Base-by-base conservation (phyloP, 1,140 invertebrate genomes). In the Phocides pigmalion region DNA sequence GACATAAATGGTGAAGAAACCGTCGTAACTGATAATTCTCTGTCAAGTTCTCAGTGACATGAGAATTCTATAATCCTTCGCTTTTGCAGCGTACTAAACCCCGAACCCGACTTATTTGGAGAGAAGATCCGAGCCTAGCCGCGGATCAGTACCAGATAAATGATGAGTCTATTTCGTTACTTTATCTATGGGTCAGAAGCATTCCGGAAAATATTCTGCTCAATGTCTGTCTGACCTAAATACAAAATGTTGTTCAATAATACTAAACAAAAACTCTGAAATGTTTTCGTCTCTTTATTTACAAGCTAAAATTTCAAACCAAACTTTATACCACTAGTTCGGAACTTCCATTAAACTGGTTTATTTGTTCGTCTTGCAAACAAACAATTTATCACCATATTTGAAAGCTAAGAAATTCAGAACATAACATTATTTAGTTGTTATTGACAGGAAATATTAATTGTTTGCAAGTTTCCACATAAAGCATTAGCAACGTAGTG, bases 211-310 rank as follows among this genome's bases (percentile, higher is more conserved):
- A 47, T 11, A 2, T 15, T 22, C 15, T 47, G 32, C 8, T 35
- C 35, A 51, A 51, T n/a, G 28, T 15, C 49, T 16, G 12, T 51
- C 17, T 53, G 32, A 39, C 50, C 50, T 20, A 53, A 39, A 53
- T 53, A 53, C 16, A 39, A 28, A 25, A 12, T 53, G 16, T 39
- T 37, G 12, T 53, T 53, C 32, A 20, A 39, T 53, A 53, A 12
- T 0, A 44, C 20, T 44, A 32, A 51, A 17, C 32, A 53, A 39
- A 37, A 53, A 17, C 14, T 39, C 15, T 19, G 15, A 20, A 39
- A 39, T 17, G 3, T n/a, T 53, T 37, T 17, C 15, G 16, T 37
- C 16, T 32, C 50, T 53, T 20, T 39, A 53, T 37, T 53, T 35
- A 53, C 46, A 15, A 9, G 12, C 6, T 47, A 25, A 14, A 25